Percentiles rank a stretch among this genome's conserved stretches.
These are phyloP conservation scores for Lucifuga dentata DNA, from an alignment of 2,113 vertebrate genomes.

Conservation along the genomic window DNA sequence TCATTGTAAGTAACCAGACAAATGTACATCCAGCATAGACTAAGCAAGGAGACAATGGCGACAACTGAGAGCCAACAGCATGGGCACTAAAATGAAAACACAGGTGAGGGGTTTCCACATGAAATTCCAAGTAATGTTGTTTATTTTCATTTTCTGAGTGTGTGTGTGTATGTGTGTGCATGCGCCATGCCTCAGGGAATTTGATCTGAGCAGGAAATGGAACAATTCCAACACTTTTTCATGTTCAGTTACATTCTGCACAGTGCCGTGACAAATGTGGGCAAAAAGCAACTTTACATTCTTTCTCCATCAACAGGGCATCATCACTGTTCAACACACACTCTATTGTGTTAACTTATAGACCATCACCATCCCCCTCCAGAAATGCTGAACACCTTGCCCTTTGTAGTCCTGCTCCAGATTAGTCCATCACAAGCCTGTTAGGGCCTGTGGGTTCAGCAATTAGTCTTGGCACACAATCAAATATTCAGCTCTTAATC, in stretches of 20 bases:
- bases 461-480: conserved; percentile 27
- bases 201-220: background rate
- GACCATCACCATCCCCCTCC: no score
- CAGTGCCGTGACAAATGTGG: background rate
- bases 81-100: conserved; percentile 75
- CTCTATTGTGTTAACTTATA: background rate
- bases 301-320: background rate
- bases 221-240: conserved; percentile 39
- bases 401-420: conserved; percentile 5
- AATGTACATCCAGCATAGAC: conserved; percentile 90
- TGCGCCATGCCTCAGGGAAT: background rate
- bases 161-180: background rate
- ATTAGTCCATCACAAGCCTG: conserved; percentile 43
- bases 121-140: no score
- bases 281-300: conserved; percentile 6
- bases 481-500: conserved; percentile 1
- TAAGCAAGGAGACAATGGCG: conserved; percentile 82
- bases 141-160: background rate
- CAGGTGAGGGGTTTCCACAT: background rate
- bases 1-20: conserved; percentile 89
- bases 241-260: conserved; percentile 24
- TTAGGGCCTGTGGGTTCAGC: conserved; percentile 36
- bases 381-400: no score
- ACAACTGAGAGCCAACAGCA: conserved; percentile 85
- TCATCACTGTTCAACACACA: background rate